Percentiles rank a stretch among this genome's conserved stretches.
These are phyloP conservation scores for Pelodytes ibericus DNA, from an alignment of 2,797 vertebrate species.

Conservation along the genomic window DNA sequence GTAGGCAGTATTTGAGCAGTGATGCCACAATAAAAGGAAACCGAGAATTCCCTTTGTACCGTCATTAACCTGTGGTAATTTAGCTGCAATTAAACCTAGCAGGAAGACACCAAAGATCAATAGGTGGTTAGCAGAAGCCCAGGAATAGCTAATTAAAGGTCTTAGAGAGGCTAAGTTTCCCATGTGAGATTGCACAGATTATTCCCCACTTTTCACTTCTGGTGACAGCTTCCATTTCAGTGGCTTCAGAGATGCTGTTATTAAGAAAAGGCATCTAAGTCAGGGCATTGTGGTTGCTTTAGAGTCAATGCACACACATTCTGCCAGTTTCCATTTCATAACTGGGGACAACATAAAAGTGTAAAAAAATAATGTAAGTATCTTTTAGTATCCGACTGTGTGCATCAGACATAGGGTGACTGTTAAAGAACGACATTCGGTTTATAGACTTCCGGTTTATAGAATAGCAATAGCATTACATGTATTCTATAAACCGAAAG, in stretches of 20 bases:
- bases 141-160: constrained; percentile 49
- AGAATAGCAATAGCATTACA: too few species aligned
- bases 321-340: constrained; percentile 20
- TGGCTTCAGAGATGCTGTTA: constrained; percentile 36
- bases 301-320: constrained; percentile 17
- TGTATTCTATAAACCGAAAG: too few species aligned
- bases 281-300: constrained; percentile 27
- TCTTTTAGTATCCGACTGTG: too few species aligned
- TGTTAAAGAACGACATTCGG: too few species aligned
- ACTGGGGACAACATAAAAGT: constrained; percentile 9
- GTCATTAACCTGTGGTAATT: constrained; percentile 51
- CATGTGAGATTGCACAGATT: constrained; percentile 30
- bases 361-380: too few species aligned
- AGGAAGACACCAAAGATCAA: constrained; percentile 53
- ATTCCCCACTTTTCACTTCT: constrained; percentile 27
- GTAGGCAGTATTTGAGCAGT: constrained; percentile 21
- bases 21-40: constrained; percentile 41
- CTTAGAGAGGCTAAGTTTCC: constrained; percentile 40
- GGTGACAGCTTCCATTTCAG: constrained; percentile 41
- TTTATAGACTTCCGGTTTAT: too few species aligned
- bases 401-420: too few species aligned
- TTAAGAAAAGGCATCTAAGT: constrained; percentile 37
- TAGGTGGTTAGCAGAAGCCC: constrained; percentile 46
- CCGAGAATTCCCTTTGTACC: constrained; percentile 46
- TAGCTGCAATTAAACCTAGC: constrained; percentile 53